Evolutionary conservation across 2,113 vertebrate genomes (phyloP).

Genomic region (Larimichthys crocea): DNA sequence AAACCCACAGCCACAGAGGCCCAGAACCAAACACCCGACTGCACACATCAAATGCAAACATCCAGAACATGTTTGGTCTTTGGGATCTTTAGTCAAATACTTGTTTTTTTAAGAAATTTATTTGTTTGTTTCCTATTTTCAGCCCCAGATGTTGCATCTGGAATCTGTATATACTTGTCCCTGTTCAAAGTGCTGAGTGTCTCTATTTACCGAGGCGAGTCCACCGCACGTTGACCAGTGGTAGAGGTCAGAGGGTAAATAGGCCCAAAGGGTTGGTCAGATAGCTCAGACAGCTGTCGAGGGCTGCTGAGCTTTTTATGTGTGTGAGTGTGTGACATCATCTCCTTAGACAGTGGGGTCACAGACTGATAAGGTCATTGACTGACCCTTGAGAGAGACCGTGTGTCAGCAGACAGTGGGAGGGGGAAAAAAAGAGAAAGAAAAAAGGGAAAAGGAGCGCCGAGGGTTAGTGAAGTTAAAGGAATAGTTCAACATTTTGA

Average conservation of each 20-base stretch:
- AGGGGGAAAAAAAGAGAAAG: neutral
- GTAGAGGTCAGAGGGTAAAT: conserved; percentile 62
- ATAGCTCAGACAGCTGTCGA: conserved; percentile 61
- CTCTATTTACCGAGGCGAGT: conserved; percentile 33
- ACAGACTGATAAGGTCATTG: conserved; percentile 68
- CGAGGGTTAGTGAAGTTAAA: conserved; percentile 4
- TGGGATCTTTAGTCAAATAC: conserved; percentile 55
- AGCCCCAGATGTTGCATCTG: conserved; percentile 46
- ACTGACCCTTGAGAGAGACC: conserved; percentile 44
- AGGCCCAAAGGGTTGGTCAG: conserved; percentile 62
- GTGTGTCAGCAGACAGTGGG: conserved; percentile 54
- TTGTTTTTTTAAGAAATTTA: neutral
- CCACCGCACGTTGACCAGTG: conserved; percentile 10
- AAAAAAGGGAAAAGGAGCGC: neutral
- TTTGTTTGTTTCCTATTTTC: conserved; percentile 51
- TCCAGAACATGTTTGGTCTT: conserved; percentile 73
- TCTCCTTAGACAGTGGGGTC: conserved; percentile 44
- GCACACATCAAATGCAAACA: conserved; percentile 52
- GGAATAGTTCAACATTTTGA: neutral
- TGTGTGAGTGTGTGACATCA: conserved; percentile 58
- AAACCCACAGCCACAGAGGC: conserved; percentile 40
- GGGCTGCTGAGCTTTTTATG: conserved; percentile 34
- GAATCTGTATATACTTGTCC: conserved; percentile 37
- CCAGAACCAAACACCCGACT: conserved; percentile 25
- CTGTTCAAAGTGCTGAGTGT: conserved; percentile 25